A percentile compares a stretch with the other conserved stretches of the same genome.
phyloP scores from a whole-genome alignment of 2,113 vertebrate genomes.

The Hirundichthys speculiger region DNA sequence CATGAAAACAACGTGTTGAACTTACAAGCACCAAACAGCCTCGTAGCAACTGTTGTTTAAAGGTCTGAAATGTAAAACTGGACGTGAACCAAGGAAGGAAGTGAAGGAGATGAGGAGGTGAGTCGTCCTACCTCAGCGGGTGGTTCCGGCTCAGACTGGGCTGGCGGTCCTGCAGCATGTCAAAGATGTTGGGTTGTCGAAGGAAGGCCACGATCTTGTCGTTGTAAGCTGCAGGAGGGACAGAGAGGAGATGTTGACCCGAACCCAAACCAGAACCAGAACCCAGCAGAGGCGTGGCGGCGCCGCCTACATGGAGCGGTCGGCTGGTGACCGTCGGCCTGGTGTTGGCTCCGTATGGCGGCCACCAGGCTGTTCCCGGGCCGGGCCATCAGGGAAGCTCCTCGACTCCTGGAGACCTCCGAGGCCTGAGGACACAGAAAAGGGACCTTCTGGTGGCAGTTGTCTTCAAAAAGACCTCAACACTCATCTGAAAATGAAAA shows the following conservation, averaged over 20 bases:
- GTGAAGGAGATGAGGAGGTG: too few species aligned
- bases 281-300: not conserved
- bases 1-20: too few species aligned
- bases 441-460: too few species aligned
- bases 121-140: constrained; percentile 88
- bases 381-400: constrained; percentile 86
- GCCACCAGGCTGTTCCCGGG: constrained; percentile 91
- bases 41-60: too few species aligned
- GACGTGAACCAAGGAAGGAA: not conserved
- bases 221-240: constrained; percentile 88
- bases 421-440: constrained; percentile 92
- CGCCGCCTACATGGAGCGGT: constrained; percentile 65
- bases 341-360: constrained; percentile 91
- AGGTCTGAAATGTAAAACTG: not conserved
- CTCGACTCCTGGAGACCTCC: constrained; percentile 93
- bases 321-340: constrained; percentile 85
- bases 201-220: constrained; percentile 99
- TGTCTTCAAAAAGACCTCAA: too few species aligned
- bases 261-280: not conserved
- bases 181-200: constrained; percentile 95
- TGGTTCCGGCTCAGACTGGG: constrained; percentile 93
- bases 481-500: too few species aligned
- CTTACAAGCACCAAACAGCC: too few species aligned
- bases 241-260: not conserved
- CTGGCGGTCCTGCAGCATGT: constrained; percentile 96